Conservation (phyloP, 1,140 invertebrate genomes). For the Oreohelix idahoensis region DNA sequence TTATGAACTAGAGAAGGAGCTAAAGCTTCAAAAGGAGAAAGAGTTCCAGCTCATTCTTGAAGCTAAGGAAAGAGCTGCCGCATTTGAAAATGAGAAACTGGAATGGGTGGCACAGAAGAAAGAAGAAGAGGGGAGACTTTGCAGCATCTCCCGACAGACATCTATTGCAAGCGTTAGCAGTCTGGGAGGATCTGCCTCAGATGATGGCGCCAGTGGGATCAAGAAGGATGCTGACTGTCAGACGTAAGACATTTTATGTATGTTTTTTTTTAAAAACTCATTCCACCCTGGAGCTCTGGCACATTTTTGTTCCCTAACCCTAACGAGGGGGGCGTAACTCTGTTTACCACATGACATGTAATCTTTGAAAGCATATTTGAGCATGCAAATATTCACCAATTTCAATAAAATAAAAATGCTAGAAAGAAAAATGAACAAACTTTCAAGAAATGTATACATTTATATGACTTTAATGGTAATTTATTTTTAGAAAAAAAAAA, state of each 20-base stretch:
- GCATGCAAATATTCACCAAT: too few species aligned
- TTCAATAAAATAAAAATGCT: too few species aligned
- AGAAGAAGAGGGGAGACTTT: constrained; percentile 53
- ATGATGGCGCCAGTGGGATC: not conserved
- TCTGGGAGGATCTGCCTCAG: not conserved
- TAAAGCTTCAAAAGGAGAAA: constrained; percentile 12
- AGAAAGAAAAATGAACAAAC: too few species aligned
- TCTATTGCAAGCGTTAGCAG: not conserved
- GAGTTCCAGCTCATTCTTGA: constrained; percentile 45
- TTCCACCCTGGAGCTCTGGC: too few species aligned
- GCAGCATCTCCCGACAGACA: not conserved
- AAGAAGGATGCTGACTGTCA: constrained; percentile 49
- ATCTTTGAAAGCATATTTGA: too few species aligned
- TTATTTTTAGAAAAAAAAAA: too few species aligned
- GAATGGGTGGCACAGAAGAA: constrained; percentile 51
- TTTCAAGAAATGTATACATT: too few species aligned
- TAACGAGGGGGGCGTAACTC: too few species aligned
- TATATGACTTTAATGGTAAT: too few species aligned
- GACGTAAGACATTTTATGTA: constrained; percentile 33
- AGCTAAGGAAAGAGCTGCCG: constrained; percentile 51
- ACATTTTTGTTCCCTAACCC: too few species aligned
- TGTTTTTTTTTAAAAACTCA: not conserved
- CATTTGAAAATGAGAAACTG: constrained; percentile 54
- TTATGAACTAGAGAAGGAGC: constrained; percentile 3
- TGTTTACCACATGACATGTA: too few species aligned